Evolutionary conservation across 2,888 invertebrate genomes (phyloP), one percentile per base, ranked within the genome.

Genomic region (Calliscelio sp.): DNA sequence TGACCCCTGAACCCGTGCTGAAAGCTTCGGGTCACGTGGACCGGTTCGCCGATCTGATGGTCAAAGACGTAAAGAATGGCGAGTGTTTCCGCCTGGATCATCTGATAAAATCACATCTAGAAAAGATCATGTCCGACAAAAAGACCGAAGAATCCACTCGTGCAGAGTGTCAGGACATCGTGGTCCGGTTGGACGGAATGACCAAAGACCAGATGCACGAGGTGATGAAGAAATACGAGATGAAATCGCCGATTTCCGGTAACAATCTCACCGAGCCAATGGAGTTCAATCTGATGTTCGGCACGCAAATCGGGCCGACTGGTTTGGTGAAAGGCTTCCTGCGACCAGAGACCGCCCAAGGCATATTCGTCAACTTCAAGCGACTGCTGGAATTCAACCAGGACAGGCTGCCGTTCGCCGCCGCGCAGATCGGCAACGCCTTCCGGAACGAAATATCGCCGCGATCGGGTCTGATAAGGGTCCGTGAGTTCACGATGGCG

Each of bases 391-490:
- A 99, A 93, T 99, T 99, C 93, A 99, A 99, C 93, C 98, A 98
- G 92, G 99, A 99, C 7, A 96, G 96, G 86, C 93, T 99, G 38
- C 99, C 99, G 25, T 99, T 99, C 94, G 99, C 99, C 85, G 99
- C 98, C 71, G 99, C 99, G 11, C 99, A 99, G 94, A 99, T 99
- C 90, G 99, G 99, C 86, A 98, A 98, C 92, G 97, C 99, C 0
- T 99, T 99, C 93, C 96, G 99, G 88, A 99, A 99, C 94, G 99
- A 99, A 94, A 99, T 99, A 89, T 99, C 99, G 0, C 99, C 99
- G 0, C 77, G 86, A 82, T 98, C 99, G 86, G 99, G 99, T 0
- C 94, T 99, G 10, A 96, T 99, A 53, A 95, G 99, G 90, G 99
- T 99, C 0, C 96, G 99, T 90, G 99, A 99, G 93, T 99, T 99